Percentiles rank a stretch among this genome's conserved stretches.
Conservation (phyloP, 2,797 vertebrate genomes). For the Parambassis ranga region DNA sequence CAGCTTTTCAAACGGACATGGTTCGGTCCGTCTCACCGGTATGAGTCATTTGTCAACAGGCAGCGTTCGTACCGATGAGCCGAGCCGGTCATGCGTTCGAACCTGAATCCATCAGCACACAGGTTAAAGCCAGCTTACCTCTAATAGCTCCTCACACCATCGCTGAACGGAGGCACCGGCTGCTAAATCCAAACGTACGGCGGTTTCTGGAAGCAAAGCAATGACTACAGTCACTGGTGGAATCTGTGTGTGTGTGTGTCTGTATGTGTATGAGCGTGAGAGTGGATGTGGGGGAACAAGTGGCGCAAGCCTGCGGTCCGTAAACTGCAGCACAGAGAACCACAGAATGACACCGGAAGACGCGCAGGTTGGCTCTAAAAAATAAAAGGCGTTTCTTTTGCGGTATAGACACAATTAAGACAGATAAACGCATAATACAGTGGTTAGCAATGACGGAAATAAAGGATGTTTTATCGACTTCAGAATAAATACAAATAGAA, state of each 20-base stretch:
- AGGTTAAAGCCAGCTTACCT: constrained; percentile 43
- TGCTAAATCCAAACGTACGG: constrained; percentile 58
- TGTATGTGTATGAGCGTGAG: background rate
- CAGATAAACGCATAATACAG: too few relatives aligned
- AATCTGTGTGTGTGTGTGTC: constrained; percentile 15
- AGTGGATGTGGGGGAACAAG: constrained; percentile 43
- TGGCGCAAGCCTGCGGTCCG: constrained; percentile 47
- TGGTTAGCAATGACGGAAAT: too few relatives aligned
- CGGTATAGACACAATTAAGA: too few relatives aligned
- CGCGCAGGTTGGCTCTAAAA: background rate
- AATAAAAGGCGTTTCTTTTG: constrained; percentile 14
- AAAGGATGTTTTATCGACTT: too few relatives aligned
- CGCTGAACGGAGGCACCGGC: constrained; percentile 23
- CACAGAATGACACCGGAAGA: constrained; percentile 20
- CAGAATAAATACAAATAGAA: too few relatives aligned
- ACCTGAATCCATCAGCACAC: background rate
- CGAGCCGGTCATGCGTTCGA: background rate
- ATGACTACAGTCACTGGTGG: constrained; percentile 42
- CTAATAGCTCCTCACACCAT: constrained; percentile 38
- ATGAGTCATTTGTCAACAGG: constrained; percentile 10
- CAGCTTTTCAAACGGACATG: background rate
- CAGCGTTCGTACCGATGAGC: background rate
- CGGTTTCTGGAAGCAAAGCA: constrained; percentile 17
- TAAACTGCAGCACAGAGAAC: constrained; percentile 7
- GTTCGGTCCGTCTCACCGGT: background rate